Base-by-base conservation (phyloP, 1,140 invertebrate species). In the Heterodera carotae region DNA sequence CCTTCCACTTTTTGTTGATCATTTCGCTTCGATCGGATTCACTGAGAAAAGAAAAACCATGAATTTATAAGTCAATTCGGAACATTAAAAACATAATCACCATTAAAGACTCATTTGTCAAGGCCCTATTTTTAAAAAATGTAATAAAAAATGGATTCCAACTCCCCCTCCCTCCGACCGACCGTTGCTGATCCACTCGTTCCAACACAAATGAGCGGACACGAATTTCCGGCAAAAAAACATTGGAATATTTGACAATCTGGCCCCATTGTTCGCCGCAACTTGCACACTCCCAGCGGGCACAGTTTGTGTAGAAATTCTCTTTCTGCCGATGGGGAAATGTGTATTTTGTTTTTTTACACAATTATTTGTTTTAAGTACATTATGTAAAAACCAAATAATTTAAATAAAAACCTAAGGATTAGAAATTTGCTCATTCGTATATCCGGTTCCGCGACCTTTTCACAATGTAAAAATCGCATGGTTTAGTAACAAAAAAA, bases 241-340 rank as follows among this genome's bases (percentile, higher is more conserved):
- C 34, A 25, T 80, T 80, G 31, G 79, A 81, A 64, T 81, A 79
- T 48, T 81, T 81, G 60, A 79, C 78, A 39, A 79, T 62, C 25
- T 59, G 66, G 1, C 78, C 78, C 76, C 66, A 74, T 25, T 68
- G 33, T 31, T 81, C 31, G 22, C 60, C 53, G 36, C 78, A 79
- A n/a, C 59, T 43, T 2, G 27, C 33, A 48, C 78, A 79, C 64
- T 80, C 22, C 78, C 76, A 80, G 25, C 59, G 31, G 36, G 78
- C 78, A 69, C 78, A 79, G 34, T 79, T 79, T 43, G 76, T 79
- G 31, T 36, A 60, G 29, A 81, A 67, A 53, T 34, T 22, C 31
- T 80, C 67, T 59, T 79, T 79, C 78, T 79, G 15, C 6, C 56
- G 43, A 59, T 3, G 5, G 39, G 8, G 7, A 59, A 2, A 39